Evolutionary conservation across 2,888 invertebrate species (phyloP).

Genomic region (Drosophila subquinaria): DNA sequence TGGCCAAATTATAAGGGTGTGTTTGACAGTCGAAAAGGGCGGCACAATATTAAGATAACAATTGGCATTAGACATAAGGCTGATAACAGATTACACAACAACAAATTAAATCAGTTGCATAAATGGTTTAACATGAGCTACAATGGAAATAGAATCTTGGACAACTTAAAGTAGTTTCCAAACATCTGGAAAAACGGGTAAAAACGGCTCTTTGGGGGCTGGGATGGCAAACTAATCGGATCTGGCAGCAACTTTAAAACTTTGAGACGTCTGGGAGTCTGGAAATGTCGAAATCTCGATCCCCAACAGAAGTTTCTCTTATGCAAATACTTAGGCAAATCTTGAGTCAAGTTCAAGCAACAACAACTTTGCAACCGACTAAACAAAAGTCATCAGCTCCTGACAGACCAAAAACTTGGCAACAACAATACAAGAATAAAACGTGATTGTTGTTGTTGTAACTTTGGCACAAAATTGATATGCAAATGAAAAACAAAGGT

Average conservation of each 20-base stretch:
- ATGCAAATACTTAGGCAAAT: constrained; percentile 64
- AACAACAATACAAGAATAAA: not conserved
- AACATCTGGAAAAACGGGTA: not conserved
- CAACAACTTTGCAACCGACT: constrained; percentile 65
- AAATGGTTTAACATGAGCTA: not conserved
- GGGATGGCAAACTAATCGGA: constrained; percentile 53
- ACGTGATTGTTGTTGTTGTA: constrained; percentile 32
- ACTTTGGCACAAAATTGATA: constrained; percentile 71
- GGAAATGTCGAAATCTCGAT: not conserved
- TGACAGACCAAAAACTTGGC: constrained; percentile 48
- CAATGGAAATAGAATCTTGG: not conserved
- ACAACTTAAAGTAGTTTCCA: constrained; percentile 5
- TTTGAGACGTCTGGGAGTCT: not conserved
- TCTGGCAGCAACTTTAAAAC: constrained; percentile 35
- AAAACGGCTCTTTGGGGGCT: not conserved
- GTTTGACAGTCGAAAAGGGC: constrained; percentile 8
- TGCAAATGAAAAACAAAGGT: constrained; percentile 73
- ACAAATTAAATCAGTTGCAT: constrained; percentile 6
- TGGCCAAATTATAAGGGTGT: constrained; percentile 35
- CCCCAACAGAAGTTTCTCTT: constrained; percentile 14
- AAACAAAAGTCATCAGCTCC: constrained; percentile 62
- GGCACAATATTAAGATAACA: constrained; percentile 8
- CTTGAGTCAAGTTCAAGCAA: constrained; percentile 60
- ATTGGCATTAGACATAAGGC: constrained; percentile 15
- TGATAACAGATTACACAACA: constrained; percentile 36